Evolutionary conservation across 2,888 invertebrate species (phyloP).

Genomic region (Isoperla grammatica): DNA sequence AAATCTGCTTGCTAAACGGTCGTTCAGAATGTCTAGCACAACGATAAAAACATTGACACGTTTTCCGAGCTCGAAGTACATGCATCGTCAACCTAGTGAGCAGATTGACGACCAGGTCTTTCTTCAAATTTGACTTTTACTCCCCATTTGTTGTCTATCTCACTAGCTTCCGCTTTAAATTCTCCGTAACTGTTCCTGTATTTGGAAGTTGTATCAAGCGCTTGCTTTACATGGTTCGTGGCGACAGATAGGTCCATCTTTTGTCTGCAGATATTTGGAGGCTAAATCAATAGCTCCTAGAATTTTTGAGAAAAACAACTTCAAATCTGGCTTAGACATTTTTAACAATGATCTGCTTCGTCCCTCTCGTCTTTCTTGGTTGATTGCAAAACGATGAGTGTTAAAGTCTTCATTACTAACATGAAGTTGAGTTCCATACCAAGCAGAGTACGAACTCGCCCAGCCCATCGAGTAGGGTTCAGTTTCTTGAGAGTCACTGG

Average conservation of each 20-base stretch:
- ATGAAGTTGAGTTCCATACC: slow-evolving; percentile 11
- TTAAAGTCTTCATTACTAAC: background rate
- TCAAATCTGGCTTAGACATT: background rate
- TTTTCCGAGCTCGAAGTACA: background rate
- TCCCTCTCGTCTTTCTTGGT: slow-evolving; percentile 5
- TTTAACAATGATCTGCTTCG: background rate
- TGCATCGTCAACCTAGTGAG: background rate
- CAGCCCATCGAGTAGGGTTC: slow-evolving; percentile 1
- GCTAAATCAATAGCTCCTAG: too few species aligned
- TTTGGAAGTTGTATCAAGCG: background rate
- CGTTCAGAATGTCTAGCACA: background rate
- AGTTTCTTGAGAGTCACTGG: background rate
- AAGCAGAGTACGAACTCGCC: background rate
- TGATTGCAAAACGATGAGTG: background rate
- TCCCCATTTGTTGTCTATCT: background rate
- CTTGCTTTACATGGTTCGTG: background rate
- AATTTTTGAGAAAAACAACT: background rate
- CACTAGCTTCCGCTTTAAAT: background rate
- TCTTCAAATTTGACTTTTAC: background rate
- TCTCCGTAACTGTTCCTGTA: background rate
- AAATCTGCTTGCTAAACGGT: background rate
- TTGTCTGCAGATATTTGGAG: too few species aligned
- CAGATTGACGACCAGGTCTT: too few species aligned
- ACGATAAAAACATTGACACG: background rate
- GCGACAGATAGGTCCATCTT: background rate